phyloP scores from a whole-genome alignment of 2,797 vertebrate genomes.

The Numenius phaeopus region DNA sequence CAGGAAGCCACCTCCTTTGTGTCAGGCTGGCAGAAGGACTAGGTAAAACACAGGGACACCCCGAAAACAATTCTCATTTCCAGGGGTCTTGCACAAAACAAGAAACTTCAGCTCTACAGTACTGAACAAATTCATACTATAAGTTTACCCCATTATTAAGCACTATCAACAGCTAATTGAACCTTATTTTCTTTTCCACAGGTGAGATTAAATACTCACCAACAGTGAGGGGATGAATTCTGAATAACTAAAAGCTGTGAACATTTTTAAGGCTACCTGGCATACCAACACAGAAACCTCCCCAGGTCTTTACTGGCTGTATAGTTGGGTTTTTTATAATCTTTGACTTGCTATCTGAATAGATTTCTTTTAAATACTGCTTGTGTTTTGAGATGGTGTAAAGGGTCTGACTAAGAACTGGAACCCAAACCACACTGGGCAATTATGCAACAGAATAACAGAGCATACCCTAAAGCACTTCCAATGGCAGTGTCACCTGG shows the following conservation, averaged over 20 bases:
- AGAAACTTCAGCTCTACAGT: not conserved
- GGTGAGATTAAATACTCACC: not conserved
- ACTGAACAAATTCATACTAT: not conserved
- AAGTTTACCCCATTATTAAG: not conserved
- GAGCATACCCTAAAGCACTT: not conserved
- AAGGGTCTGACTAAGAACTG: not conserved
- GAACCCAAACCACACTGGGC: not conserved
- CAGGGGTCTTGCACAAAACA: not conserved
- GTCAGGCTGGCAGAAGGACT: not conserved
- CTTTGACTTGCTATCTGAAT: not conserved
- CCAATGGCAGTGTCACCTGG: not conserved
- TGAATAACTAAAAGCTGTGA: not conserved
- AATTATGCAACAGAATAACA: too few relatives aligned
- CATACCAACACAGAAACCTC: not conserved
- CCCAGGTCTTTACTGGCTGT: not conserved
- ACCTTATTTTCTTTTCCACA: not conserved
- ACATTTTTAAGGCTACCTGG: not conserved
- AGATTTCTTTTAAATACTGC: not conserved
- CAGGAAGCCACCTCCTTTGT: not conserved
- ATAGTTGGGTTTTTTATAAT: fast-evolving
- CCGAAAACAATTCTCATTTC: not conserved
- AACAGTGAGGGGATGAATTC: not conserved
- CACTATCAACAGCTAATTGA: not conserved
- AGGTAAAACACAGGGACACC: not conserved
- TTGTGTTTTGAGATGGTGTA: not conserved